Conservation (phyloP, 2,888 invertebrate species). For the Ellobium chinense region DNA sequence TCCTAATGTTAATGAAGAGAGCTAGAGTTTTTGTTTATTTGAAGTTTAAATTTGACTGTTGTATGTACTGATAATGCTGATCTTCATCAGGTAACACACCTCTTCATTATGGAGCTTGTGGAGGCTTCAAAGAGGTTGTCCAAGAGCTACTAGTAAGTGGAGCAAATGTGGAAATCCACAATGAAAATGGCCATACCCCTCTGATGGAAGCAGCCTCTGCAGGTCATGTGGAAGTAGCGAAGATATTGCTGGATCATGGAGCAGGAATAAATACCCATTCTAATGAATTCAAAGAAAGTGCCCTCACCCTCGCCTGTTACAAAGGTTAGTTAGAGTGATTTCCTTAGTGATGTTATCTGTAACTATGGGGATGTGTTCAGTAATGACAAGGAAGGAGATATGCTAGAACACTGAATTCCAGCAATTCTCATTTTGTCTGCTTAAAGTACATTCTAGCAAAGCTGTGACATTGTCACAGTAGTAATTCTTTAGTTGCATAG, state of each 20-base stretch:
- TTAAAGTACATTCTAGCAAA: no score
- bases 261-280: constrained; percentile 99
- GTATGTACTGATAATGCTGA: no score
- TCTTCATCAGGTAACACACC: constrained; percentile 84
- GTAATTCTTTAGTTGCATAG: no score
- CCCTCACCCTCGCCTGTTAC: constrained; percentile 95
- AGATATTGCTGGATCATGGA: constrained; percentile 92
- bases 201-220: constrained; percentile 81
- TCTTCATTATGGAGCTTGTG: constrained; percentile 92
- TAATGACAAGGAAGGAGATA: no score
- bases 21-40: no score
- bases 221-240: constrained; percentile 79
- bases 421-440: no score
- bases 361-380: no score
- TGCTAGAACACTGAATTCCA: no score
- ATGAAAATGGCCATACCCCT: constrained; percentile 99
- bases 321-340: constrained; percentile 86
- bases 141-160: constrained; percentile 91
- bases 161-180: constrained; percentile 98
- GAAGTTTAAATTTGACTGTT: no score
- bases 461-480: no score
- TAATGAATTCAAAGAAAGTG: constrained; percentile 99
- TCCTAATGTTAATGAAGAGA: no score
- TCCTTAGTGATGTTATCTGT: no score
- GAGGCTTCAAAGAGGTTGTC: constrained; percentile 88